A percentile compares a stretch with the other conserved stretches of the same genome.
phyloP scores from a whole-genome alignment of 2,113 vertebrate genomes.

The Lucifuga dentata region DNA sequence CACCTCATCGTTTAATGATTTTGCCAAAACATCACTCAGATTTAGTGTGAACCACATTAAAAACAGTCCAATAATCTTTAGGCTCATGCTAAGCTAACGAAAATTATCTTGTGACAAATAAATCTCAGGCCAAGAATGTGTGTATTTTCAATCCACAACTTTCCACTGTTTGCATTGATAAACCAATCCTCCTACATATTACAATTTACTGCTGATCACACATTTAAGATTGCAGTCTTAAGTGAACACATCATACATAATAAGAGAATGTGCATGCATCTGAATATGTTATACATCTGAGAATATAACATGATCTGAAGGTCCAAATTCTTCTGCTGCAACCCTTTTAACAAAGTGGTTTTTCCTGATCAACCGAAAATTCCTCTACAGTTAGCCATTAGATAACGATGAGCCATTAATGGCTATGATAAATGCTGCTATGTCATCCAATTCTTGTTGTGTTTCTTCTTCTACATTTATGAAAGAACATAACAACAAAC shows the following conservation, averaged over 20 bases:
- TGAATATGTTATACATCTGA: neutral
- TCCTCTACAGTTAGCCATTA: neutral
- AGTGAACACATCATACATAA: too few relatives aligned
- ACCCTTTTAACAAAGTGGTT: too few relatives aligned
- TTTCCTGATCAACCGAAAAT: neutral
- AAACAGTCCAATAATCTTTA: neutral
- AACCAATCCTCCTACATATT: constrained; percentile 29
- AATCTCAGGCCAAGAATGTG: neutral
- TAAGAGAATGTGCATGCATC: too few relatives aligned
- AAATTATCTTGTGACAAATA: neutral
- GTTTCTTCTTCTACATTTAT: neutral
- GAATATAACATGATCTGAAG: neutral
- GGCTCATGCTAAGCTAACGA: neutral
- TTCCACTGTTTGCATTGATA: neutral
- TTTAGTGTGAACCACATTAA: too few relatives aligned
- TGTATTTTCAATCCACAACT: constrained; percentile 1
- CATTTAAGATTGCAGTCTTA: neutral
- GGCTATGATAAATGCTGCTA: neutral
- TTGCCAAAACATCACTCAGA: too few relatives aligned
- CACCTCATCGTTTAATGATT: too few relatives aligned
- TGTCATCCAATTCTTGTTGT: neutral
- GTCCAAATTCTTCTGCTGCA: neutral
- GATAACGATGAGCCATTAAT: neutral
- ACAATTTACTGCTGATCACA: neutral
- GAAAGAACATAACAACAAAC: neutral